Conservation (phyloP, 2,797 vertebrate genomes). For the Spinibarbus caldwelli region DNA sequence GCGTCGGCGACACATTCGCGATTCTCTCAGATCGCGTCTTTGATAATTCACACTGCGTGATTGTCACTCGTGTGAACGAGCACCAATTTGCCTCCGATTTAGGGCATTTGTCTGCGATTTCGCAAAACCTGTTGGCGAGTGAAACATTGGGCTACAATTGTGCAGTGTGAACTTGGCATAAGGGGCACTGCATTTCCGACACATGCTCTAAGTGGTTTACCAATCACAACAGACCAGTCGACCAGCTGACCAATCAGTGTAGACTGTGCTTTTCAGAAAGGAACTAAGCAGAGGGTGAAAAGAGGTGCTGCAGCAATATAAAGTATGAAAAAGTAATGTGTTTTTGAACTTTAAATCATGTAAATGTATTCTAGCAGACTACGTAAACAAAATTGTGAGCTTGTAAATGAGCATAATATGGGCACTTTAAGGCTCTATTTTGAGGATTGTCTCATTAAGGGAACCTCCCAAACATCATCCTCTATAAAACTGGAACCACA, state of each 20-base stretch:
- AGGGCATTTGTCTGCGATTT: no score
- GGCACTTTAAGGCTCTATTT: not conserved
- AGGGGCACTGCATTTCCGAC: not conserved
- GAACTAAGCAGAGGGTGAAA: not conserved
- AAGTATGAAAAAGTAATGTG: not conserved
- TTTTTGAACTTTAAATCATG: not conserved
- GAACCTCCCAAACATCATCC: not conserved
- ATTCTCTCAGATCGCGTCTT: no score
- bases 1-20: no score
- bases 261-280: not conserved
- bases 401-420: not conserved
- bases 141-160: no score
- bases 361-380: not conserved
- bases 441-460: not conserved
- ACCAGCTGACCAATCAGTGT: not conserved
- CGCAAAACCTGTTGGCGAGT: no score
- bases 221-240: not conserved
- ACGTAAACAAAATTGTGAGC: not conserved
- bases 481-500: not conserved
- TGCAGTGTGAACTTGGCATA: no score
- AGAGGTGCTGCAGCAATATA: not conserved
- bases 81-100: no score
- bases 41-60: no score
- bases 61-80: no score
- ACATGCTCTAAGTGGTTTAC: not conserved